Evolutionary conservation across 2,797 vertebrate genomes (phyloP).

Genomic region (Acipenser transmontanus): DNA sequence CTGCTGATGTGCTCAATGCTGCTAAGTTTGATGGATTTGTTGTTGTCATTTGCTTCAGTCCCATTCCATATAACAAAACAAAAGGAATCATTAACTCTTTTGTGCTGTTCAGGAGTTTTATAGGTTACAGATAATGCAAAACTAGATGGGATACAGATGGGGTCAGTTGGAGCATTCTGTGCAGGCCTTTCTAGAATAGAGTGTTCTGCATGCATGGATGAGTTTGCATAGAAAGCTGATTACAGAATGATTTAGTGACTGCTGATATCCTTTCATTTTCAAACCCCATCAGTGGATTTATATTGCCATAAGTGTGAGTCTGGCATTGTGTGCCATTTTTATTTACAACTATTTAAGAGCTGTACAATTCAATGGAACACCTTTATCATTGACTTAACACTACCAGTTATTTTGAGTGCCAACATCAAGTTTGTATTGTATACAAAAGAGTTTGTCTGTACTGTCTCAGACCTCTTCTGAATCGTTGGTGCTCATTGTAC

Average conservation of each 20-base stretch:
- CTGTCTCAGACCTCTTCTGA: constrained; percentile 32
- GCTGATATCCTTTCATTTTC: constrained; percentile 45
- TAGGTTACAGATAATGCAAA: constrained; percentile 76
- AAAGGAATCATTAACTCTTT: constrained; percentile 87
- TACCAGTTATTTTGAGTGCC: constrained; percentile 46
- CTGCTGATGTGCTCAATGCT: constrained; percentile 81
- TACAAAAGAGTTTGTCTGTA: constrained; percentile 39
- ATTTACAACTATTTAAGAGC: constrained; percentile 47
- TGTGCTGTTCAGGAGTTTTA: constrained; percentile 81
- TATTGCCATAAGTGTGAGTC: constrained; percentile 50
- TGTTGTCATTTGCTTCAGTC: constrained; percentile 78
- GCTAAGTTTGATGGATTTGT: constrained; percentile 88
- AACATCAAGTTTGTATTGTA: constrained; percentile 39
- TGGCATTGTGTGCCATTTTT: constrained; percentile 41
- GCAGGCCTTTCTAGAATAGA: constrained; percentile 62
- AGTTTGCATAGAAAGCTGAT: constrained; percentile 66
- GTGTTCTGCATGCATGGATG: constrained; percentile 57
- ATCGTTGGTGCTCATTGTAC: constrained; percentile 26
- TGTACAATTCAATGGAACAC: not conserved
- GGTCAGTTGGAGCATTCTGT: constrained; percentile 71
- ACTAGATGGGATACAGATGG: constrained; percentile 76
- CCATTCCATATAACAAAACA: constrained; percentile 59
- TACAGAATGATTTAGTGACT: constrained; percentile 80
- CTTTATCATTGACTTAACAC: constrained; percentile 30
- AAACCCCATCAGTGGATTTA: constrained; percentile 52